These are phyloP conservation scores for Ptychodera flava DNA, from an alignment of 35 echinoderm and acorn worm species.

Conservation along the genomic window DNA sequence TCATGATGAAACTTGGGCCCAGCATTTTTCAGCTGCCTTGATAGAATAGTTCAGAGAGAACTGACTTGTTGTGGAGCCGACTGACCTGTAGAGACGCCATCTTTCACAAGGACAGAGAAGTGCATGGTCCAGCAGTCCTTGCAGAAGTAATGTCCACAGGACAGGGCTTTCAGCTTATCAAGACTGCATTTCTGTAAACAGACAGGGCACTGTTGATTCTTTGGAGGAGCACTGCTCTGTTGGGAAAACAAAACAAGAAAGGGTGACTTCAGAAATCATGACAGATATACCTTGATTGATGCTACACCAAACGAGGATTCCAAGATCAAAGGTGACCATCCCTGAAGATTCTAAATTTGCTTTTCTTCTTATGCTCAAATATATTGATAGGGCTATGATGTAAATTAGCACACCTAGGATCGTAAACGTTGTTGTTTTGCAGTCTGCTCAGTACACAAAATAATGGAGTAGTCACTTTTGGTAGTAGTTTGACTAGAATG, in stretches of 20 bases:
- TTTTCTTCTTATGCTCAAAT: not conserved
- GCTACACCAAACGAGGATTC: not conserved
- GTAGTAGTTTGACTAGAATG: too few species aligned
- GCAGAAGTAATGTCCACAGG: conserved; percentile 87
- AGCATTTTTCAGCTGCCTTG: too few species aligned
- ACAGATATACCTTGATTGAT: not conserved
- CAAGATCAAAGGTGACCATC: not conserved
- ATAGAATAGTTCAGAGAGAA: too few species aligned
- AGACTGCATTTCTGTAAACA: conserved; percentile 45
- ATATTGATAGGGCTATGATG: not conserved
- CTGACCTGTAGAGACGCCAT: conserved; percentile 81
- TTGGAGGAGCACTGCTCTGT: not conserved
- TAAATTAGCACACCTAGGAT: too few species aligned
- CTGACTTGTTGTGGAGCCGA: not conserved
- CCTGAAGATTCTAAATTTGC: not conserved
- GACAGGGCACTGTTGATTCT: conserved; percentile 54
- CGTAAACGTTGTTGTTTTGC: too few species aligned
- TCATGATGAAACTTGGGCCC: too few species aligned
- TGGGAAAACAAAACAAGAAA: not conserved
- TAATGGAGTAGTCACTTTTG: too few species aligned
- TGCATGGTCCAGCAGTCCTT: conserved; percentile 78
- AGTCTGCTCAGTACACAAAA: too few species aligned
- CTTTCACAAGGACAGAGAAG: conserved; percentile 55
- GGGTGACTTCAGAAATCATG: not conserved
- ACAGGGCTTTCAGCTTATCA: conserved; percentile 51